Base-by-base conservation (phyloP, 2,888 invertebrate genomes). In the Ormia ochracea region DNA sequence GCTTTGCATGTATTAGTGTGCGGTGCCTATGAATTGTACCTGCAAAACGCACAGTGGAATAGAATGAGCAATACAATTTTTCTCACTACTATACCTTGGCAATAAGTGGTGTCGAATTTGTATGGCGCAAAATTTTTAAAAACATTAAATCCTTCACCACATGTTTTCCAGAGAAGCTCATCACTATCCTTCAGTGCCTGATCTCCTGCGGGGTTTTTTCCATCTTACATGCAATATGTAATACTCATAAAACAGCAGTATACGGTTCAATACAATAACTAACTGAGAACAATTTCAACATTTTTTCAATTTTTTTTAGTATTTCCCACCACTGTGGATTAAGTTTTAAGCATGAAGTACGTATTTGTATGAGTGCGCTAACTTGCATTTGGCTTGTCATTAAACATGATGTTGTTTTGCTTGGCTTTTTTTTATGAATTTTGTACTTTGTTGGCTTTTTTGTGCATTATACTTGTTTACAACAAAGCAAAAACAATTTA, bases 351-450 rank as follows among this genome's bases (percentile, higher is more conserved):
- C 36, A 31, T 14, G 36, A n/a, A 19, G 7, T 54, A 31, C 41
- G 31, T 58, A 38, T 23, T 23, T 66, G 66, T 58, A 19, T 66
- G 31, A 4, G 74, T 74, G 58, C 33, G 31, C 59, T 33, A 41
- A 50, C 66, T 50, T 74, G 74, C 74, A 77, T 56, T 70, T 63
- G 23, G 54, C 54, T 65, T 56, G 63, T 48, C 56, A 70, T 70
- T 69, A 70, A 70, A 56, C 38, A 28, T 76, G 36, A 36, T 76
- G 52, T 61, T 76, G 69, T 45, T 75, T 52, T 68, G 58, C 63
- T 63, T 63, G 63, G 38, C 69, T 58, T 77, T 38, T 70, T 70
- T 70, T 61, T 56, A 50, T 76, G 68, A 45, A 63, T 73, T 73
- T 73, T n/a, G n/a, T 45, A 54, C 36, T 69, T 73, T 63, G 61